Base-by-base conservation (phyloP, 2,113 vertebrate genomes). In the Pluvialis apricaria region DNA sequence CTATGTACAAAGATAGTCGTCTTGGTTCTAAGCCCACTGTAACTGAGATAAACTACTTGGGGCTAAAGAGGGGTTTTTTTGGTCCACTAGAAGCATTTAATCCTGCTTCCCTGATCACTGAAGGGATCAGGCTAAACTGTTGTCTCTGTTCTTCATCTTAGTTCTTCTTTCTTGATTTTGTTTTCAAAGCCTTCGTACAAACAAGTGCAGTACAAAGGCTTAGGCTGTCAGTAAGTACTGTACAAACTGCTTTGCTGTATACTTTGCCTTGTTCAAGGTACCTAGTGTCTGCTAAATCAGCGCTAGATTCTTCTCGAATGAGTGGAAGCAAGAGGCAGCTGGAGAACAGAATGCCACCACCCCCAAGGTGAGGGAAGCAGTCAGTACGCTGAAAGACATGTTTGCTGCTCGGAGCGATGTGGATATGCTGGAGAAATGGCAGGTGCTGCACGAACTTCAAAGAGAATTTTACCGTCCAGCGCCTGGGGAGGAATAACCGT, bases 1-100 rank as follows among this genome's bases (percentile, higher is more conserved):
- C 57, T 47, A 1, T 0, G 0, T 57, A 21, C 9, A 32, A 60
- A 81, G n/a, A 6, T 54, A 1, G 0, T 57, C 0, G 6, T 54
- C 42, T 58, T 88, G 47, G 32, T 62, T 88, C 86, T 71, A 66
- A 76, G 61, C 79, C 15, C 7, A 16, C 29, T 82, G 3, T 82
- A 54, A 58, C 22, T n/a, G 57, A 64, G 3, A 6, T 21, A 44
- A 54, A 47, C 11, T 61, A 13, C 29, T 20, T 57, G 28, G 18
- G 31, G 16, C 24, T 70, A n/a, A 88, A 84, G 38, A 52, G 28
- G 24, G 10, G 2, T 28, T 42, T 58, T 65, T 72, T 38, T 61
- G 8, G 29, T 71, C 34, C 29, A 16, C 26, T 61, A 28, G 21
- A 62, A 68, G 28, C 26, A 44, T 49, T 65, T 78, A 55, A 64